These are phyloP conservation scores for Pomacea maculata DNA, from an alignment of 1,140 invertebrate genomes.

Conservation along the genomic window DNA sequence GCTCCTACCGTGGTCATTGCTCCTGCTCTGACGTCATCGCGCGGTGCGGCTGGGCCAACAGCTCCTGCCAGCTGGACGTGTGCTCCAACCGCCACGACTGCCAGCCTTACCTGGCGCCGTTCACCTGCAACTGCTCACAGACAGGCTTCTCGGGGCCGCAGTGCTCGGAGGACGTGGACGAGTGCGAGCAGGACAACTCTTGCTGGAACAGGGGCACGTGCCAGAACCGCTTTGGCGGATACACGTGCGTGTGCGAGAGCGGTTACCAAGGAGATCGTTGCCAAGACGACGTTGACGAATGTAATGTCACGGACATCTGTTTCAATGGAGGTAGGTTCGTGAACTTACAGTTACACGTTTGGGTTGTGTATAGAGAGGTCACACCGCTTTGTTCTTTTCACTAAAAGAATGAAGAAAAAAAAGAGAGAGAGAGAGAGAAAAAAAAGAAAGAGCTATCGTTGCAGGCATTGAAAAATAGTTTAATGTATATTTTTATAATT, in stretches of 20 bases:
- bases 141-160: slow-evolving; percentile 41
- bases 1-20: slow-evolving; percentile 41
- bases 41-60: slow-evolving; percentile 43
- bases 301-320: slow-evolving; percentile 31
- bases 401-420: too few relatives aligned
- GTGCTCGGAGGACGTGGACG: slow-evolving; percentile 46
- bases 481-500: too few relatives aligned
- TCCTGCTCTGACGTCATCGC: slow-evolving; percentile 36
- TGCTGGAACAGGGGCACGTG: slow-evolving; percentile 88
- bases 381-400: too few relatives aligned
- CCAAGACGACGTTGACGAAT: slow-evolving; percentile 53
- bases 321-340: slow-evolving; percentile 42
- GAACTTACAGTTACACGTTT: too few relatives aligned
- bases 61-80: slow-evolving; percentile 35
- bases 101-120: slow-evolving; percentile 25
- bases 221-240: slow-evolving; percentile 71
- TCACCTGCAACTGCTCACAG: slow-evolving; percentile 74
- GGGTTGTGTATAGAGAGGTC: too few relatives aligned
- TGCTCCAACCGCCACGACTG: slow-evolving; percentile 35
- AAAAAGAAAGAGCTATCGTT: too few relatives aligned
- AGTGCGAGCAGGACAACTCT: slow-evolving; percentile 77
- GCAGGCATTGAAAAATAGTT: too few relatives aligned
- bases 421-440: too few relatives aligned
- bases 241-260: slow-evolving; percentile 76
- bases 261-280: slow-evolving; percentile 65